Conservation (phyloP, 2,797 vertebrate species). For the Toxotes lorentzi region DNA sequence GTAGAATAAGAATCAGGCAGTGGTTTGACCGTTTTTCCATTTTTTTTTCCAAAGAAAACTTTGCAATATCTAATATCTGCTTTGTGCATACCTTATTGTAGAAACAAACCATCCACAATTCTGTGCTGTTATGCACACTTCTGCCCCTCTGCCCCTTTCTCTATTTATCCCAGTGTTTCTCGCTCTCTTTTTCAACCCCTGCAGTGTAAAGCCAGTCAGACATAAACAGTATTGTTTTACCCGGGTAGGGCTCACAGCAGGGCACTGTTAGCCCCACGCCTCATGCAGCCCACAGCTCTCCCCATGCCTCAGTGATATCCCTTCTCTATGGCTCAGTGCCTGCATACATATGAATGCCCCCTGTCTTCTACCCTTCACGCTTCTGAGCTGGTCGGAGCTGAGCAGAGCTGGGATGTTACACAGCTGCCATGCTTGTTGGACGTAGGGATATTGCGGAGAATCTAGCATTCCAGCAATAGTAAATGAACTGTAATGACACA, state of each 20-base stretch:
- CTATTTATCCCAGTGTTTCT: constrained; percentile 42
- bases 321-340: constrained; percentile 74
- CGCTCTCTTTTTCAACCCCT: constrained; percentile 54
- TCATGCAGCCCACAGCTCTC: constrained; percentile 72
- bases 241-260: constrained; percentile 76
- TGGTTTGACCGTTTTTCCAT: background rate
- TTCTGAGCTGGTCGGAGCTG: constrained; percentile 62
- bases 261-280: constrained; percentile 72
- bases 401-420: constrained; percentile 65
- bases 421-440: constrained; percentile 50
- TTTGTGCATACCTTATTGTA: constrained; percentile 17
- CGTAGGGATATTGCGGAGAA: constrained; percentile 25
- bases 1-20: background rate
- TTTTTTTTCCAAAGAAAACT: background rate
- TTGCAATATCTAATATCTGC: constrained; percentile 15
- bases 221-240: constrained; percentile 84
- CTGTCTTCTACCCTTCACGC: constrained; percentile 79
- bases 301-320: constrained; percentile 77
- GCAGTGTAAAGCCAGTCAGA: constrained; percentile 78
- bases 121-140: constrained; percentile 7
- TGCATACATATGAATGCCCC: constrained; percentile 81
- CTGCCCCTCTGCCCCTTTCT: constrained; percentile 5
- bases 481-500: constrained; percentile 64
- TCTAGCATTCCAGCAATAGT: constrained; percentile 31
- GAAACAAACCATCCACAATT: constrained; percentile 1